Base-by-base conservation (phyloP, 30 jellyfish, hydroid and myxozoan species). In the Chrysaora quinquecirrha region DNA sequence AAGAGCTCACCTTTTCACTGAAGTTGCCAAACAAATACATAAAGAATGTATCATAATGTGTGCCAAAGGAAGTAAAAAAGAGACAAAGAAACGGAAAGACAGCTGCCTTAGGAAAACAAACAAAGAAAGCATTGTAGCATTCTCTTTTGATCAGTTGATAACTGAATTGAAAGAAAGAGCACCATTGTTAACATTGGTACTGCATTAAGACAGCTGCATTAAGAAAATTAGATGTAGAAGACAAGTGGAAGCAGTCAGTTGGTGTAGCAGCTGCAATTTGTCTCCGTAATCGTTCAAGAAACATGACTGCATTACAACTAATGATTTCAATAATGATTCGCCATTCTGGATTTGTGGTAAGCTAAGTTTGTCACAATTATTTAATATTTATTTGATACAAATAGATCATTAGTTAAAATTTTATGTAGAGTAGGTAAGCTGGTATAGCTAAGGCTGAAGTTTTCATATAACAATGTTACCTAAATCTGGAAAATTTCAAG, bases 11-110 rank as follows among this genome's bases (percentile, higher is more conserved):
- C 19, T 64, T 1, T 2, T 10, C 14, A 7, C 2, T 7, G n/a
- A 27, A 20, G 50, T 64, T 16, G 58, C 23, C 16, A 64, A 64
- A 56, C 50, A 64, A 20, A 32, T 64, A 11, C 10, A 7, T 7
- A 28, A 32, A 27, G 76, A 64, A 64, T 64, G 76, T 64, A 23
- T 7, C 24, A 56, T 7, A 3, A 7, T 64, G 76, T 64, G 76
- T 24, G 11, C 49, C 56, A n/a, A n/a, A n/a, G n/a, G n/a, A n/a
- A n/a, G n/a, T n/a, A n/a, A n/a, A n/a, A n/a, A n/a, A n/a, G n/a
- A n/a, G n/a, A n/a, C n/a, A n/a, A n/a, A n/a, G n/a, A 7, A 4
- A 3, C 24, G 68, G 6, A 9, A 52, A 4, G 27, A 9, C 29
- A 3, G 27, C 12, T 52, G 25, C 19, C 25, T 52, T 9, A 10